Percentiles rank a stretch among this genome's conserved stretches.
phyloP scores from a whole-genome alignment of 2,113 vertebrate genomes.

The Cromileptes altivelis region DNA sequence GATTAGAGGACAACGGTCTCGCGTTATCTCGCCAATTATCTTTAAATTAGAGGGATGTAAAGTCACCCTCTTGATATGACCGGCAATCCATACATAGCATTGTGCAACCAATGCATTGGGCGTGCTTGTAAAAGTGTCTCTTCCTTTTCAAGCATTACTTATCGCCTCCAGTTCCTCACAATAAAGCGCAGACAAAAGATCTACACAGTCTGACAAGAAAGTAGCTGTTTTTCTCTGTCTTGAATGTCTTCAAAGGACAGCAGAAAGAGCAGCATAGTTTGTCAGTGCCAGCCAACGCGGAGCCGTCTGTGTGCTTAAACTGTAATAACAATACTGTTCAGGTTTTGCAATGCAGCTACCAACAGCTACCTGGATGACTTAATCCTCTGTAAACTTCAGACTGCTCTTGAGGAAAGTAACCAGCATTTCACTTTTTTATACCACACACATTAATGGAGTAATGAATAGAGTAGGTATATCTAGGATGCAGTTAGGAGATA shows the following conservation, averaged over 20 bases:
- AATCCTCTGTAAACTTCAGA: slow-evolving; percentile 24
- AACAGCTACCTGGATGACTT: slow-evolving; percentile 54
- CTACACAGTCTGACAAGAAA: background rate
- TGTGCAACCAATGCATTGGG: slow-evolving; percentile 26
- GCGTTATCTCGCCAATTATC: slow-evolving; percentile 22
- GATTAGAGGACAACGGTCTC: background rate
- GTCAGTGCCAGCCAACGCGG: background rate
- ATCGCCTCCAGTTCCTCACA: background rate
- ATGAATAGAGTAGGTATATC: background rate
- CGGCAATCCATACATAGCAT: slow-evolving; percentile 15
- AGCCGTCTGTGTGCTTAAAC: slow-evolving; percentile 29
- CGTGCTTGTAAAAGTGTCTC: slow-evolving; percentile 45
- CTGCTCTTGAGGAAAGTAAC: slow-evolving; percentile 13
- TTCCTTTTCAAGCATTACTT: slow-evolving; percentile 24
- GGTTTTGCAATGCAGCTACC: slow-evolving; percentile 48
- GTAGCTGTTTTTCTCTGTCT: background rate
- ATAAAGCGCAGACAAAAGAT: background rate
- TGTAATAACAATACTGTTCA: slow-evolving; percentile 45
- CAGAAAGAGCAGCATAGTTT: slow-evolving; percentile 26
- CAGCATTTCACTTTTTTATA: slow-evolving; percentile 23
- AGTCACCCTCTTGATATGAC: slow-evolving; percentile 9
- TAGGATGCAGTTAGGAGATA: background rate
- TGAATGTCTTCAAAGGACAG: slow-evolving; percentile 26
- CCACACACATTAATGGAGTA: background rate
- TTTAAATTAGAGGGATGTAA: slow-evolving; percentile 39